A percentile compares a stretch with the other conserved stretches of the same genome.
Evolutionary conservation across 2,113 vertebrate genomes (phyloP).

Genomic region (Penelope pileata): DNA sequence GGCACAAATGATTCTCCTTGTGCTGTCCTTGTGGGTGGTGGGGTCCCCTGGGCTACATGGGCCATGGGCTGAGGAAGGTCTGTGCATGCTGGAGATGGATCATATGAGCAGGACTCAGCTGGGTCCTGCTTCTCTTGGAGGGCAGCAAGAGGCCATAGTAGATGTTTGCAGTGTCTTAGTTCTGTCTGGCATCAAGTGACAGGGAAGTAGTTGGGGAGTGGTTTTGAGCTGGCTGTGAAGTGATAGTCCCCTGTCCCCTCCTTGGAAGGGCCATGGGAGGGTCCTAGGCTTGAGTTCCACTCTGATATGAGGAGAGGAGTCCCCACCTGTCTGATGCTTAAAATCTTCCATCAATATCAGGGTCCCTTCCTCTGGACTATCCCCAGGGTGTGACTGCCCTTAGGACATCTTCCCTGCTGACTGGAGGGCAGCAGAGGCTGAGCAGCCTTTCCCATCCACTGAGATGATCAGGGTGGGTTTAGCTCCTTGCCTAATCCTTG

Average conservation of each 20-base stretch:
- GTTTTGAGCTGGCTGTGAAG: not conserved
- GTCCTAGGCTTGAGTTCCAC: not conserved
- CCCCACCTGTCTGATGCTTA: not conserved
- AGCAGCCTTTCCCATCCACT: not conserved
- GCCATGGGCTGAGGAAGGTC: not conserved
- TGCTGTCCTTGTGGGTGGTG: not conserved
- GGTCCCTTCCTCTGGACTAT: not conserved
- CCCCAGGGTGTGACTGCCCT: not conserved
- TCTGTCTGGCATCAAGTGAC: not conserved
- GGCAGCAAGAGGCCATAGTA: not conserved
- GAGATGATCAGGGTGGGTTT: not conserved
- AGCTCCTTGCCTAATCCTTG: not conserved
- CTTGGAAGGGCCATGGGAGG: not conserved
- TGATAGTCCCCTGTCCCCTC: not conserved
- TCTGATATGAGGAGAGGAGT: not conserved
- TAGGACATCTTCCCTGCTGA: not conserved
- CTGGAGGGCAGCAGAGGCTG: not conserved
- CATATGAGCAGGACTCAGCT: no score
- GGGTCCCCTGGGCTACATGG: rapidly evolving
- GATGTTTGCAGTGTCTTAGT: not conserved
- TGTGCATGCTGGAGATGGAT: not conserved
- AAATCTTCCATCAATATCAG: rapidly evolving
- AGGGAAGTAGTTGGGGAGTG: not conserved
- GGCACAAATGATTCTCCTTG: not conserved
- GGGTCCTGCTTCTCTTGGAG: not conserved